A percentile compares a stretch with the other conserved stretches of the same genome.
These are phyloP conservation scores for Bruchidius siliquastri DNA, from an alignment of 2,888 invertebrate genomes.

Conservation along the genomic window DNA sequence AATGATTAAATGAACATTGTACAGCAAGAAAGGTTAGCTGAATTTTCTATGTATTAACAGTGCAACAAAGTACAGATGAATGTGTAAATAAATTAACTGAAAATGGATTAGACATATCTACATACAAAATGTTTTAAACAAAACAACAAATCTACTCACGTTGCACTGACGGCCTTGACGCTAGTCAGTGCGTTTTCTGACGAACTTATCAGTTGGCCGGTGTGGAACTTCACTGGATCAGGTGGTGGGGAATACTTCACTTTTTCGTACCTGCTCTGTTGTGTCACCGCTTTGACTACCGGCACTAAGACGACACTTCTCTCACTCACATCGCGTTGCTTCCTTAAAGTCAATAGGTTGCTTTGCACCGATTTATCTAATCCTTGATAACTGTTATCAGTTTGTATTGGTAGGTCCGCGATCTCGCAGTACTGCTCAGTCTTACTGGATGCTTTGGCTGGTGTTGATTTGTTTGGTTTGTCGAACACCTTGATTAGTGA, in stretches of 20 bases:
- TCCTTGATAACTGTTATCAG: conserved; percentile 1
- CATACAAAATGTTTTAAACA: no score
- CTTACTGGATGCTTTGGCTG: neutral
- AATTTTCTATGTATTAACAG: no score
- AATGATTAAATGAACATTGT: no score
- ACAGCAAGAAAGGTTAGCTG: no score
- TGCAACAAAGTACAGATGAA: no score
- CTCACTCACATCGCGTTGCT: conserved; percentile 15
- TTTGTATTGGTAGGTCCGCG: neutral
- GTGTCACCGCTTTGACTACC: neutral
- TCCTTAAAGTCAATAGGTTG: conserved; percentile 15
- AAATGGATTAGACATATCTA: no score
- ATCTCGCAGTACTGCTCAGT: neutral
- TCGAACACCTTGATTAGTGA: neutral
- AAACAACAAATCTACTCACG: neutral
- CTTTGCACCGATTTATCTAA: conserved; percentile 5
- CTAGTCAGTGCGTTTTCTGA: neutral
- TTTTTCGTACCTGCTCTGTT: neutral
- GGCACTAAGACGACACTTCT: neutral
- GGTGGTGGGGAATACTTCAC: conserved; percentile 1
- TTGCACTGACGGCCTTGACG: neutral
- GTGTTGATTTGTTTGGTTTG: neutral
- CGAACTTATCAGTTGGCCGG: neutral
- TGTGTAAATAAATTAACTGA: no score
- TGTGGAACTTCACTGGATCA: neutral